Evolutionary conservation across 2,113 vertebrate genomes (phyloP).

Genomic region (Polyodon spathula): DNA sequence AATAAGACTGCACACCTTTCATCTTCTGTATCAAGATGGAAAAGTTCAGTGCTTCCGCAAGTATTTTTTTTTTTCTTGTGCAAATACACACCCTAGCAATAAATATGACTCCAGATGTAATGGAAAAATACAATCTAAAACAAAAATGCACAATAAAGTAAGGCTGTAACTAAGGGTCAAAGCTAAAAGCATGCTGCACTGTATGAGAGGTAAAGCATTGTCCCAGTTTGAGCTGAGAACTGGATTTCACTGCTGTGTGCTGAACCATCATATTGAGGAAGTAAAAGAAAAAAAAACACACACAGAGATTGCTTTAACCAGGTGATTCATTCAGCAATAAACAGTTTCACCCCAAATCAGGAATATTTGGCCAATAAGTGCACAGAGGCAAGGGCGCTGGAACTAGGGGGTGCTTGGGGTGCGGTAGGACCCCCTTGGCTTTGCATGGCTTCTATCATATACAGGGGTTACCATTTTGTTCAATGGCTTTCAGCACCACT

Average conservation of each 20-base stretch:
- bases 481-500: too few species aligned
- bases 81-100: slow-evolving; percentile 5
- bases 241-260: too few species aligned
- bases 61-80: background rate
- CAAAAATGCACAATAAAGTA: slow-evolving; percentile 1
- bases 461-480: too few species aligned
- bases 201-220: background rate
- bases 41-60: background rate
- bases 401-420: too few species aligned
- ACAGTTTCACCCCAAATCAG: background rate
- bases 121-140: background rate
- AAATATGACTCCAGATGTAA: background rate
- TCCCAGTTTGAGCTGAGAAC: too few species aligned
- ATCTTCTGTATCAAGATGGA: slow-evolving; percentile 4
- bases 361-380: background rate
- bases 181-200: background rate
- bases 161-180: background rate
- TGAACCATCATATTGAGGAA: too few species aligned
- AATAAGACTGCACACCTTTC: slow-evolving; percentile 11
- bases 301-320: background rate
- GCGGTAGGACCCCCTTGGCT: too few species aligned
- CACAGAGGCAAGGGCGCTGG: too few species aligned
- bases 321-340: slow-evolving; percentile 1
- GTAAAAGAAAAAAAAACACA: background rate
- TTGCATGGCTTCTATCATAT: too few species aligned